Base-by-base conservation (phyloP, 2,797 vertebrate genomes). In the Microctenopoma stevenorrisi region DNA sequence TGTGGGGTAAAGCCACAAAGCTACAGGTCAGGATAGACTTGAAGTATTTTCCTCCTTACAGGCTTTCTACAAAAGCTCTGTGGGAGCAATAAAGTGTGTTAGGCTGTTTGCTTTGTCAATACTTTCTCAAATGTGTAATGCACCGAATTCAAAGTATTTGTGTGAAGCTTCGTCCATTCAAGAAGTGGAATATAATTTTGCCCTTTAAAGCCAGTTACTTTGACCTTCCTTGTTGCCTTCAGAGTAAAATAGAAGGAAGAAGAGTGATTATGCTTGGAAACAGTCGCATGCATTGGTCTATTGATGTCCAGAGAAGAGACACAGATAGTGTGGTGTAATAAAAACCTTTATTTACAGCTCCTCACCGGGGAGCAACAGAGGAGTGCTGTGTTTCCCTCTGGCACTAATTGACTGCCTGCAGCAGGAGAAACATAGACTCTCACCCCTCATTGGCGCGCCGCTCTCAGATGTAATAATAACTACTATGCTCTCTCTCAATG, bases 321-420 rank as follows among this genome's bases (percentile, higher is more conserved):
- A 64, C 85, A 89, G 91, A 90, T 93, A 91, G 76, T 67, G 73
- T 76, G 76, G 84, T 87, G 90, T 89, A 92, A 93, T 94, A 94
- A 93, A 94, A 92, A 90, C 84, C 90, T 91, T 93, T 94, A 94
- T 93, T 93, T 94, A 94, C 92, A 92, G 91, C 92, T 93, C 88
- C 88, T 93, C 84, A 68, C 86, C 78, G 82, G 84, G 92, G 84
- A 89, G 87, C 83, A 87, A 88, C 91, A 89, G 86, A 89, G 84
- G 81, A 89, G 87, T 73, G 87, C 90, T 82, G 85, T 92, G 85
- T 92, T 90, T 91, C 88, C 87, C 87, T 88, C 88, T 90, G 87
- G 88, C 89, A 85, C 90, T 93, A 92, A 92, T 94, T 91, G 92
- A 93, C 90, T 89, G 90, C 89, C 88, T 91, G 89, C 87, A 90